Evolutionary conservation across 2,113 vertebrate species (phyloP).

Genomic region (Acanthisitta chloris): DNA sequence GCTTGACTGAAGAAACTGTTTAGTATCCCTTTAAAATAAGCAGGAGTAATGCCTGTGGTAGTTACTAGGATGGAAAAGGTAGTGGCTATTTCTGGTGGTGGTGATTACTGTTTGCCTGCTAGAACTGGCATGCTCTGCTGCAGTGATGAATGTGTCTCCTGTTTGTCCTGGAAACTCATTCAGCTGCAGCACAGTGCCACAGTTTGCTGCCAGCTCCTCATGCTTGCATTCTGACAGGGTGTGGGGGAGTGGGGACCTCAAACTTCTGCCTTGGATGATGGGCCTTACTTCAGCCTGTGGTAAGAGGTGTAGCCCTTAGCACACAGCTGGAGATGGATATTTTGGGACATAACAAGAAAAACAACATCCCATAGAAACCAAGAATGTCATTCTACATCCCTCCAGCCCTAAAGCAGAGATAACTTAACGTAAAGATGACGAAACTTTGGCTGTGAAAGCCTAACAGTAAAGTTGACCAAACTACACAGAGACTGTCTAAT

Average conservation of each 20-base stretch:
- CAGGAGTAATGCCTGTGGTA: not conserved
- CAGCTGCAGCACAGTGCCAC: not conserved
- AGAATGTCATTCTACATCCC: not conserved
- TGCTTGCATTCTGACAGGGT: not conserved
- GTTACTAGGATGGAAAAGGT: not conserved
- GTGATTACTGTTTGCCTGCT: not conserved
- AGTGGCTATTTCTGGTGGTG: not conserved
- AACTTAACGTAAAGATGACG: not conserved
- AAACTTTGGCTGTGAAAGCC: not conserved
- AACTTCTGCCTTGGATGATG: not conserved
- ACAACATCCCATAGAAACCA: not conserved
- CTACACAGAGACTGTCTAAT: not conserved
- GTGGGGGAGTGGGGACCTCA: accelerated
- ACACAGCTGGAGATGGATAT: accelerated
- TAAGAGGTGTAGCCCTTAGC: not conserved
- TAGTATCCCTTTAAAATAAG: not conserved
- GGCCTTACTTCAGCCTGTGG: not conserved
- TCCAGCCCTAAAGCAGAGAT: not conserved
- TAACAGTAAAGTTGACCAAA: not conserved
- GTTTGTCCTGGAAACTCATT: not conserved
- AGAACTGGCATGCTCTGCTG: not conserved
- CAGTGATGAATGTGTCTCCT: not conserved
- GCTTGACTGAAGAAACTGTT: not conserved
- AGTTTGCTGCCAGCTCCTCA: not conserved
- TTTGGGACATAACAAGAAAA: not conserved